phyloP scores from a whole-genome alignment of 2,888 invertebrate species.

The Abscondita cerata region DNA sequence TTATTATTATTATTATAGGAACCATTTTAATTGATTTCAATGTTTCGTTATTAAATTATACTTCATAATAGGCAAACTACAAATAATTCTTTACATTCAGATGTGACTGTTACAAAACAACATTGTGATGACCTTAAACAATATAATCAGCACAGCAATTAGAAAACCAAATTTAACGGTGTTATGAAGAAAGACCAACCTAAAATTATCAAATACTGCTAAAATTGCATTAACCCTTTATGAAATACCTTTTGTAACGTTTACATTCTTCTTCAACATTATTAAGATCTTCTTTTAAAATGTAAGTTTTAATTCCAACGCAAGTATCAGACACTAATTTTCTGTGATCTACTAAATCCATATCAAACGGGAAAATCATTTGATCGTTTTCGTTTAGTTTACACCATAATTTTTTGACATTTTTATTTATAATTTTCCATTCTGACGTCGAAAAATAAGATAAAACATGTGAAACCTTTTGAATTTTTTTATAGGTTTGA shows the following conservation, averaged over 20 bases:
- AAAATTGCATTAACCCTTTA: too few relatives aligned
- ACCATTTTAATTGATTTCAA: too few relatives aligned
- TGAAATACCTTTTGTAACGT: slow-evolving; percentile 18
- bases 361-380: slow-evolving; percentile 42
- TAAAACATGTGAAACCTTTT: slow-evolving; percentile 38
- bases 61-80: too few relatives aligned
- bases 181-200: too few relatives aligned
- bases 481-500: slow-evolving; percentile 42
- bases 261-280: slow-evolving; percentile 1
- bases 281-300: slow-evolving; percentile 45
- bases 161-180: too few relatives aligned
- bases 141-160: too few relatives aligned
- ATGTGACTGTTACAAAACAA: too few relatives aligned
- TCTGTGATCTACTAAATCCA: slow-evolving; percentile 38
- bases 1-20: too few relatives aligned
- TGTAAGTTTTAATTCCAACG: slow-evolving; percentile 43
- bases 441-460: slow-evolving; percentile 42
- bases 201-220: too few relatives aligned
- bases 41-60: too few relatives aligned
- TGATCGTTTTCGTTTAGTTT: slow-evolving; percentile 38
- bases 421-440: slow-evolving; percentile 44
- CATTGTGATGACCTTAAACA: too few relatives aligned
- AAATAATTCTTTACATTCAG: too few relatives aligned
- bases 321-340: slow-evolving; percentile 39
- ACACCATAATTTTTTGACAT: slow-evolving; percentile 29